Conservation (phyloP, 2,888 invertebrate genomes). For the Euclidia mi region DNA sequence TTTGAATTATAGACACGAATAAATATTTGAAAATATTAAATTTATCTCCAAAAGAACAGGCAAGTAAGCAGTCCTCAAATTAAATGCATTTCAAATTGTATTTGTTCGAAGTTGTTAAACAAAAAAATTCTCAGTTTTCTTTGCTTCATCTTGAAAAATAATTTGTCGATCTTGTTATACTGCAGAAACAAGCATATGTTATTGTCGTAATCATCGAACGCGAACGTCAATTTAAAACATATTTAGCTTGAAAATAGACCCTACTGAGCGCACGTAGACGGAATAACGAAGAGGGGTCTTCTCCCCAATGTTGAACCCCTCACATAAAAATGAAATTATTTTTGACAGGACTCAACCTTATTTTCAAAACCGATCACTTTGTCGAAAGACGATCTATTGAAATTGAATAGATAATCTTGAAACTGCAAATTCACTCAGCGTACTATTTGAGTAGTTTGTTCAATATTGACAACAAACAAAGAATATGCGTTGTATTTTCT, state of each 20-base stretch:
- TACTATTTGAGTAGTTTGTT: constrained; percentile 29
- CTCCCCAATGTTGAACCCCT: constrained; percentile 69
- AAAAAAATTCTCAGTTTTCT: constrained; percentile 36
- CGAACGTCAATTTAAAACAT: constrained; percentile 80
- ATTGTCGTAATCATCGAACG: constrained; percentile 69
- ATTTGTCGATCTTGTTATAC: constrained; percentile 52
- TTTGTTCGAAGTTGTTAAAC: constrained; percentile 36
- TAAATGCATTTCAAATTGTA: constrained; percentile 29
- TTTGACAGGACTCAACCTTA: constrained; percentile 73
- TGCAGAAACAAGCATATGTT: constrained; percentile 54
- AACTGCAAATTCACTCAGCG: constrained; percentile 41
- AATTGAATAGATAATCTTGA: constrained; percentile 54
- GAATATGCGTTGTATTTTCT: constrained; percentile 58
- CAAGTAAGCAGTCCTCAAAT: no score
- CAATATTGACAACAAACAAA: constrained; percentile 39
- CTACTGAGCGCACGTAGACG: constrained; percentile 70
- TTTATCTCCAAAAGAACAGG: constrained; percentile 16
- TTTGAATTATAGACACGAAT: constrained; percentile 12
- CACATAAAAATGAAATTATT: constrained; percentile 77
- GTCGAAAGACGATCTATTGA: constrained; percentile 48
- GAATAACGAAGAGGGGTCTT: constrained; percentile 78
- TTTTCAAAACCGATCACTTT: constrained; percentile 70
- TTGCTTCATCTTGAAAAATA: constrained; percentile 44
- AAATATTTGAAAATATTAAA: constrained; percentile 10
- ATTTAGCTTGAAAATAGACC: constrained; percentile 76